These are phyloP conservation scores for Luidia sarsii DNA, from an alignment of 53 echinoderm and acorn worm species.

Conservation along the genomic window DNA sequence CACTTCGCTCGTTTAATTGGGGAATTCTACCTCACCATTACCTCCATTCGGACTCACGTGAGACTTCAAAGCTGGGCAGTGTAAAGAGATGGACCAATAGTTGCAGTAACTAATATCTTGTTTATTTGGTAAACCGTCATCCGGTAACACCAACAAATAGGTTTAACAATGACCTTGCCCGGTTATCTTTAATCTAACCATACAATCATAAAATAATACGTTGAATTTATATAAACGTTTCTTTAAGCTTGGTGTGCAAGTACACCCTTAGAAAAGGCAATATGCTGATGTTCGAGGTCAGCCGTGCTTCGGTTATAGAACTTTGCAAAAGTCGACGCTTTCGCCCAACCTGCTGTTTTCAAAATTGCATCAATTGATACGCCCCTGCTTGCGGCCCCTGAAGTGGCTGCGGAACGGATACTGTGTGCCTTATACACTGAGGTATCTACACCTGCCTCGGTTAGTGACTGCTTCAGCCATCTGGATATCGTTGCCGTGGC, in stretches of 20 bases:
- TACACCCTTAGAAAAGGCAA: neutral
- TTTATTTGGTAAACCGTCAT: no score
- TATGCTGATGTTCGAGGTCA: no score
- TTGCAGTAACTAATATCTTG: no score
- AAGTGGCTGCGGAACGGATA: neutral
- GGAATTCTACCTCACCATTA: constrained; percentile 16
- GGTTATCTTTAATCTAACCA: no score
- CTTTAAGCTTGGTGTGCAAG: no score
- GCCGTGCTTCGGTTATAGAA: neutral
- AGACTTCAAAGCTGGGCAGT: constrained; percentile 10
- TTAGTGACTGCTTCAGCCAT: neutral
- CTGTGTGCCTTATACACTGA: neutral
- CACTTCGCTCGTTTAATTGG: constrained; percentile 24
- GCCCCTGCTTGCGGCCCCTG: neutral
- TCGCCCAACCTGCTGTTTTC: neutral
- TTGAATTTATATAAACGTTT: no score
- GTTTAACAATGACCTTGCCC: no score
- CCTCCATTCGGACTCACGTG: constrained; percentile 14
- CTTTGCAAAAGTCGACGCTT: neutral
- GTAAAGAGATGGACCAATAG: neutral
- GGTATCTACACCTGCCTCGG: neutral
- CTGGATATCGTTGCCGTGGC: neutral
- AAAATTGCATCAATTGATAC: neutral
- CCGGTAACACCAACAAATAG: no score
- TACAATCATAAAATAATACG: no score